Conservation (phyloP, 2,797 vertebrate species). For the Naso thynnoides region DNA sequence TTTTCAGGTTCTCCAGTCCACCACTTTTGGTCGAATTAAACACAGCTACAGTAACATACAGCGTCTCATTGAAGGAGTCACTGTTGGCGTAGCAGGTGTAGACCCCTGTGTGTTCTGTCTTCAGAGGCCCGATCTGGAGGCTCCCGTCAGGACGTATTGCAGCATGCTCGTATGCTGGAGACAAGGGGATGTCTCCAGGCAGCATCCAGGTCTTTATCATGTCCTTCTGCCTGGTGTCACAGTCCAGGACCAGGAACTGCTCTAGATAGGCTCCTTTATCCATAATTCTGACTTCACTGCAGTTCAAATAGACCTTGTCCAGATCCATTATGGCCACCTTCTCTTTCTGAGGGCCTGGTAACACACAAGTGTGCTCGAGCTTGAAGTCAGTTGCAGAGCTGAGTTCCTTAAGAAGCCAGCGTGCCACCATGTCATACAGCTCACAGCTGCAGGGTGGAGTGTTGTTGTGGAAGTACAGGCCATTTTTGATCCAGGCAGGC, state of each 20-base stretch:
- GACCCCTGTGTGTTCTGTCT: conserved; percentile 88
- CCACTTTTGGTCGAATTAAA: conserved; percentile 88
- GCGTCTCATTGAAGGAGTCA: conserved; percentile 91
- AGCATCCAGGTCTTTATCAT: conserved; percentile 89
- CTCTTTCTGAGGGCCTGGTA: conserved; percentile 69
- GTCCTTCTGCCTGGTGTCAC: conserved; percentile 89
- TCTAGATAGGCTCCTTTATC: conserved; percentile 87
- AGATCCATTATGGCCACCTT: conserved; percentile 79
- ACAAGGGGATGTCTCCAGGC: conserved; percentile 84
- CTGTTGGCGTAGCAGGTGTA: conserved; percentile 92
- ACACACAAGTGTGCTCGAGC: conserved; percentile 85
- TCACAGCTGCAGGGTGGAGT: conserved; percentile 89
- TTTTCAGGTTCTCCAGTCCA: conserved; percentile 92
- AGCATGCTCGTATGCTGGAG: conserved; percentile 77
- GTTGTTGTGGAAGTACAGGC: conserved; percentile 94
- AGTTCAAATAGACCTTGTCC: conserved; percentile 74
- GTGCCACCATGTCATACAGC: conserved; percentile 88
- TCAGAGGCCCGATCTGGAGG: conserved; percentile 86
- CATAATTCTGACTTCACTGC: conserved; percentile 79
- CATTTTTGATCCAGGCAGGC: conserved; percentile 92
- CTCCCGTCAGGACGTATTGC: conserved; percentile 78
- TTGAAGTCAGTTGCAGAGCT: conserved; percentile 90
- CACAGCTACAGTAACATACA: conserved; percentile 91
- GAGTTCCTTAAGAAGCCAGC: conserved; percentile 88
- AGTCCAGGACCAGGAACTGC: conserved; percentile 87